Evolutionary conservation across 2,797 vertebrate species (phyloP).

Genomic region (Chaetodon trifasciatus): DNA sequence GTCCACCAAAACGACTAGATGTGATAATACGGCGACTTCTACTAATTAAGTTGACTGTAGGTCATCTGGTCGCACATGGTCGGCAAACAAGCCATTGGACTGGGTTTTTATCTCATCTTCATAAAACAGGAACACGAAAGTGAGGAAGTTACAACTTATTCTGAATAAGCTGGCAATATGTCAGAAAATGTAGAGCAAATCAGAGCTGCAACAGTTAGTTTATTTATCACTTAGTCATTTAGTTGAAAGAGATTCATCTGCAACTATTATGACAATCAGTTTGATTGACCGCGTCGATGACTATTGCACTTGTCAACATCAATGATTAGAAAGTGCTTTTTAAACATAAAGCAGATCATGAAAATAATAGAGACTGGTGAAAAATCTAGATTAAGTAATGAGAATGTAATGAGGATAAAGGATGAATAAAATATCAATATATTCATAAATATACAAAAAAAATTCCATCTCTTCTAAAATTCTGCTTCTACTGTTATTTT

Average conservation of each 20-base stretch:
- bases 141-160: not conserved
- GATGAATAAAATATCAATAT: not conserved
- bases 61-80: slow-evolving; percentile 1
- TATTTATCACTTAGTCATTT: not conserved
- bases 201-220: not conserved
- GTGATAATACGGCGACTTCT: not conserved
- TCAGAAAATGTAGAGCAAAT: not conserved
- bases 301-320: not conserved
- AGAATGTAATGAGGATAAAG: not conserved
- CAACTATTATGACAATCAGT: not conserved
- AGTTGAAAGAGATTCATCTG: not conserved
- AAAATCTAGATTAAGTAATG: slow-evolving; percentile 11
- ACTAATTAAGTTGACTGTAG: not conserved
- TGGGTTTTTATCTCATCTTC: not conserved
- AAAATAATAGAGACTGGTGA: not conserved
- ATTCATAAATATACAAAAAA: slow-evolving; percentile 9
- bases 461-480: not conserved
- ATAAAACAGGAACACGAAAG: not conserved
- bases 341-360: not conserved
- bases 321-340: not conserved
- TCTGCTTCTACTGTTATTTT: slow-evolving; percentile 12
- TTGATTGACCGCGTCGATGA: not conserved
- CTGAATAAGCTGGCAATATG: not conserved
- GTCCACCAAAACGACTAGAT: not conserved
- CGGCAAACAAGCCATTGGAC: slow-evolving; percentile 5